These are phyloP conservation scores for Erpetoichthys calabaricus DNA, from an alignment of 2,797 vertebrate species.

Conservation along the genomic window DNA sequence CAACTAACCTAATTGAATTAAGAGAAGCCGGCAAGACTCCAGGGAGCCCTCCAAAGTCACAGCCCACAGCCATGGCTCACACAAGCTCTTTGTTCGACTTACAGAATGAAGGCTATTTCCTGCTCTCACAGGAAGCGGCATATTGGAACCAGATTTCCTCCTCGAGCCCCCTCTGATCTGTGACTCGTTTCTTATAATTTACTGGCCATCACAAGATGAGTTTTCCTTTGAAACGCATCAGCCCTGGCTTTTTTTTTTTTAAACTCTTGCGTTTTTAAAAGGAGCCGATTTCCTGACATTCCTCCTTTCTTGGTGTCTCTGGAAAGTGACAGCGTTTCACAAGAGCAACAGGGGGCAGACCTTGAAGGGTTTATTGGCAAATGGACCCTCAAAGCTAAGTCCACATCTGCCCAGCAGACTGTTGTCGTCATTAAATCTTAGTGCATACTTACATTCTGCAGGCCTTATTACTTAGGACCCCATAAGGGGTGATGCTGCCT, in stretches of 20 bases:
- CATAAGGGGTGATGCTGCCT: no score
- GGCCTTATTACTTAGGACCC: no score
- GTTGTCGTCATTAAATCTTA: no score
- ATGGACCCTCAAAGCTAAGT: no score
- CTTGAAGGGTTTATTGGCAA: no score
- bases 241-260: constrained; percentile 25
- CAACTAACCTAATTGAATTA: constrained; percentile 33
- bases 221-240: constrained; percentile 41
- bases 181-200: constrained; percentile 35
- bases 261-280: constrained; percentile 24
- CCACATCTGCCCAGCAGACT: no score
- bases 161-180: constrained; percentile 22
- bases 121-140: constrained; percentile 57
- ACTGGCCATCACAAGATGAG: constrained; percentile 26
- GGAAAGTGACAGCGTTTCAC: no score
- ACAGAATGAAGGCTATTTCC: constrained; percentile 60
- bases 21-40: constrained; percentile 14
- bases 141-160: constrained; percentile 71
- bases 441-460: no score
- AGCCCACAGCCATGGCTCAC: constrained; percentile 11
- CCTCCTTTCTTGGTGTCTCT: not conserved
- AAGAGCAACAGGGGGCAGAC: no score
- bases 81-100: constrained; percentile 56
- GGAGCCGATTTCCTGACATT: constrained; percentile 8
- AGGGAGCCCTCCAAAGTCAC: constrained; percentile 19